Evolutionary conservation across 2,797 vertebrate species (phyloP).

Genomic region (Yasuhikotakia modesta): DNA sequence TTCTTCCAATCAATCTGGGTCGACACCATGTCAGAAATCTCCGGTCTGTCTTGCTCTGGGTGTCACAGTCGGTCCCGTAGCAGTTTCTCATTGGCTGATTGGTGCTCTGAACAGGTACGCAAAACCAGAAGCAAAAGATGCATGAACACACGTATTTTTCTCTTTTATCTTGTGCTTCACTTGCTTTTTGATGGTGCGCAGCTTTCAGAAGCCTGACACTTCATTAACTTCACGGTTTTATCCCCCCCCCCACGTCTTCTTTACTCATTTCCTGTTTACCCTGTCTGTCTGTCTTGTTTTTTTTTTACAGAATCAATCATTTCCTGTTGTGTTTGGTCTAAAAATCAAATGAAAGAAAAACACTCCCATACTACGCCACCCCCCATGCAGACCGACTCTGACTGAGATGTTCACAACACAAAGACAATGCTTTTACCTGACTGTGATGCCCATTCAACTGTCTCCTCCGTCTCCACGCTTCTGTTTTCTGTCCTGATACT

Average conservation of each 20-base stretch:
- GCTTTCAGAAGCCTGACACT: constrained; percentile 64
- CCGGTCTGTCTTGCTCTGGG: constrained; percentile 65
- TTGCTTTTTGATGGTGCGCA: neutral
- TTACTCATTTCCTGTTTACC: constrained; percentile 1
- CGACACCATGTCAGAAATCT: constrained; percentile 75
- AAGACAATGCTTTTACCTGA: constrained; percentile 68
- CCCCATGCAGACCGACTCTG: constrained; percentile 45
- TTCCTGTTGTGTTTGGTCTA: constrained; percentile 32
- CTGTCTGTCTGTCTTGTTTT: constrained; percentile 24
- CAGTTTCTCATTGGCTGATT: constrained; percentile 54
- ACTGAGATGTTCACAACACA: constrained; percentile 47
- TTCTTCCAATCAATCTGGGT: constrained; percentile 72
- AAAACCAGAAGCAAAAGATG: no score
- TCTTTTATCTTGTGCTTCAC: constrained; percentile 6
- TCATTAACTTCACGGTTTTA: constrained; percentile 59
- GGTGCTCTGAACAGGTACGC: constrained; percentile 35
- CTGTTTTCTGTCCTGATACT: constrained; percentile 50
- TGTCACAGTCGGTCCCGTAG: constrained; percentile 68
- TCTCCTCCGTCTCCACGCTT: constrained; percentile 44
- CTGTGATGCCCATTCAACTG: constrained; percentile 71
- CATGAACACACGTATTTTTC: constrained; percentile 1
- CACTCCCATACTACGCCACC: constrained; percentile 59
- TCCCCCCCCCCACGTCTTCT: neutral
- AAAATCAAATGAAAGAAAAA: constrained; percentile 58
- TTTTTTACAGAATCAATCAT: constrained; percentile 46